Evolutionary conservation across 2,888 invertebrate genomes (phyloP).

Genomic region (Orthonychiurus folsomi): DNA sequence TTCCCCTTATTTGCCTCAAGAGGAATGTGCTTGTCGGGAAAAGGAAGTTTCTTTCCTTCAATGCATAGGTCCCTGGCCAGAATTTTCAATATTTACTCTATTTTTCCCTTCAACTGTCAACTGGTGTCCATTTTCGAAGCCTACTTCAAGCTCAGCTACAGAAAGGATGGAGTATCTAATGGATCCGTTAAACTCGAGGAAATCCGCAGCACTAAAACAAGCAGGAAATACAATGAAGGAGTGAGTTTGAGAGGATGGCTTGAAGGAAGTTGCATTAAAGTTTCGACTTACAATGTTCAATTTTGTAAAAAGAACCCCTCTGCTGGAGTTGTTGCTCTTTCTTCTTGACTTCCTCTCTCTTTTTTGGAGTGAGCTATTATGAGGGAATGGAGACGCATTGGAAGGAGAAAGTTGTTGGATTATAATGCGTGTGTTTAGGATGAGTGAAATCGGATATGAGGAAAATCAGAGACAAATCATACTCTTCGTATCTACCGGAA

Average conservation of each 20-base stretch:
- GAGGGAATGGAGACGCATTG: no score
- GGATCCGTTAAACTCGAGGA: neutral
- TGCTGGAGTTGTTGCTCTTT: no score
- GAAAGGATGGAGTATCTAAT: no score
- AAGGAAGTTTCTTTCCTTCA: constrained; percentile 6
- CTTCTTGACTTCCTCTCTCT: no score
- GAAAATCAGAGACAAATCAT: neutral
- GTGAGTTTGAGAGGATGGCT: no score
- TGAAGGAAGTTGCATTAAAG: no score
- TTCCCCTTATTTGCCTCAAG: neutral
- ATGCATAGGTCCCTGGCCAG: constrained; percentile 7
- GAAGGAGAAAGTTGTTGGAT: neutral
- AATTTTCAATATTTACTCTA: constrained; percentile 11
- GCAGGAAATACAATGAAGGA: neutral
- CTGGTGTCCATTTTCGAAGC: neutral
- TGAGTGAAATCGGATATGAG: neutral
- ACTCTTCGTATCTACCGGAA: neutral
- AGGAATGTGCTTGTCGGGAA: neutral
- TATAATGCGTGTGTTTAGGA: neutral
- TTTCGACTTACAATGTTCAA: no score
- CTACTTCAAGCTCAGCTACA: neutral
- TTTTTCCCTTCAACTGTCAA: neutral
- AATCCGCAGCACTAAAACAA: neutral
- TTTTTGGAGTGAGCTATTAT: no score
- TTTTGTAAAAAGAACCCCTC: no score